Conservation (phyloP, 1,140 invertebrate species). For the Parasteatoda tepidariorum region DNA sequence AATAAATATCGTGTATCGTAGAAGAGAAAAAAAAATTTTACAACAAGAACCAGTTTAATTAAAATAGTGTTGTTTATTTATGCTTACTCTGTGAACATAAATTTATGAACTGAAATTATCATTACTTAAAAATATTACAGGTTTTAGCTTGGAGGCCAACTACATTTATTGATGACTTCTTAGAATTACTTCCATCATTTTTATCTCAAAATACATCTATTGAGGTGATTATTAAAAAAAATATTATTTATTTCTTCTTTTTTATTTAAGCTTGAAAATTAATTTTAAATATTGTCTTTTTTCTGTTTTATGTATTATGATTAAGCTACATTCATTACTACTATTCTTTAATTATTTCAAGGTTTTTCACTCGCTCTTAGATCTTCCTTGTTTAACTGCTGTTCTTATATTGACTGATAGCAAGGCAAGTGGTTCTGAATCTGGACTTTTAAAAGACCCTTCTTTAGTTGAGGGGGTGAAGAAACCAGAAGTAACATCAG, state of each 20-base stretch:
- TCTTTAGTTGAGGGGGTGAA: constrained; percentile 6
- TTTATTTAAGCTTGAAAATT: background rate
- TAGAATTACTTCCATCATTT: constrained; percentile 49
- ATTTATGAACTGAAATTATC: too few relatives aligned
- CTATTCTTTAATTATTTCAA: too few relatives aligned
- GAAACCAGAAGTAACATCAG: constrained; percentile 20
- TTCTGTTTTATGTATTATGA: too few relatives aligned
- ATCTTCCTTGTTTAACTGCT: constrained; percentile 53
- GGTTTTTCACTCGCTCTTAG: constrained; percentile 37
- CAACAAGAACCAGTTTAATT: too few relatives aligned
- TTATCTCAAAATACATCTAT: constrained; percentile 51
- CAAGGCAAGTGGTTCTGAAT: constrained; percentile 20
- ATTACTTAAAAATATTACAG: too few relatives aligned
- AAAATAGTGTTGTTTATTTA: too few relatives aligned
- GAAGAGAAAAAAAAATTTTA: too few relatives aligned
- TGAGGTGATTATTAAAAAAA: constrained; percentile 22
- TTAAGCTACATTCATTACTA: too few relatives aligned
- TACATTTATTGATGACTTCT: constrained; percentile 39
- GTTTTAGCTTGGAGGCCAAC: constrained; percentile 51
- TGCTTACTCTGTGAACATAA: too few relatives aligned
- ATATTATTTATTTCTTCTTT: background rate
- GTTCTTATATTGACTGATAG: constrained; percentile 28
- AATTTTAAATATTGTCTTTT: too few relatives aligned
- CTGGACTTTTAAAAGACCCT: constrained; percentile 14
- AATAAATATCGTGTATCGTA: too few relatives aligned